phyloP scores from a whole-genome alignment of 2,888 invertebrate genomes.

The Poecilobothrus nobilitatus region DNA sequence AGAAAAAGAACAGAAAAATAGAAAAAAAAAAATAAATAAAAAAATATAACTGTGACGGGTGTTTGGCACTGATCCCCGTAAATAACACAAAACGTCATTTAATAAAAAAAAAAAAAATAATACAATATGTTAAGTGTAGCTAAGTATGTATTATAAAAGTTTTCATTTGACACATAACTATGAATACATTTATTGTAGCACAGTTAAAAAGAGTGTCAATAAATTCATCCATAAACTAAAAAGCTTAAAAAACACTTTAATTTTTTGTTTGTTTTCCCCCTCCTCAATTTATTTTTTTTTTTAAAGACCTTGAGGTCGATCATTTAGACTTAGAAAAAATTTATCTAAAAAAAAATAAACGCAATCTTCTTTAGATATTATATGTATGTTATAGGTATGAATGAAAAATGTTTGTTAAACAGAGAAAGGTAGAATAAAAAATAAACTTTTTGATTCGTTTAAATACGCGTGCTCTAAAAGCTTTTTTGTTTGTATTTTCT shows the following conservation, averaged over 20 bases:
- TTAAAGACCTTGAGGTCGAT: background rate
- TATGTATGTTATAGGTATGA: background rate
- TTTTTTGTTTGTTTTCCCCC: background rate
- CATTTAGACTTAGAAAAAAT: background rate
- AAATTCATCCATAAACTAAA: background rate
- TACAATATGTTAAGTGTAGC: too few species aligned
- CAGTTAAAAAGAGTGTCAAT: background rate
- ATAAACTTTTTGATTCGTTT: background rate
- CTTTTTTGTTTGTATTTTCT: background rate
- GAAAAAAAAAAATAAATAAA: background rate
- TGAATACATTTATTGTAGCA: too few species aligned
- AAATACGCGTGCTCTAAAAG: background rate
- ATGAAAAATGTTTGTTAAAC: too few species aligned
- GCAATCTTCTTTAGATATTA: background rate
- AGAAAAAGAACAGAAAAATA: background rate
- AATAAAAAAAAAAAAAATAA: background rate
- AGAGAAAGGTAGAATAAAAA: background rate
- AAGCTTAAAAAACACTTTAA: background rate
- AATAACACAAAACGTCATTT: conserved; percentile 4
- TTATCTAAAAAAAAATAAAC: background rate
- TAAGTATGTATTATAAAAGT: too few species aligned
- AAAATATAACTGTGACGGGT: too few species aligned
- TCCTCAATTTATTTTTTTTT: background rate
- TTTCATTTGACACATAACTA: too few species aligned
- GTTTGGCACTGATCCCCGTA: background rate